Conservation (phyloP, 1,140 invertebrate species). For the Drosophila trapezifrons region DNA sequence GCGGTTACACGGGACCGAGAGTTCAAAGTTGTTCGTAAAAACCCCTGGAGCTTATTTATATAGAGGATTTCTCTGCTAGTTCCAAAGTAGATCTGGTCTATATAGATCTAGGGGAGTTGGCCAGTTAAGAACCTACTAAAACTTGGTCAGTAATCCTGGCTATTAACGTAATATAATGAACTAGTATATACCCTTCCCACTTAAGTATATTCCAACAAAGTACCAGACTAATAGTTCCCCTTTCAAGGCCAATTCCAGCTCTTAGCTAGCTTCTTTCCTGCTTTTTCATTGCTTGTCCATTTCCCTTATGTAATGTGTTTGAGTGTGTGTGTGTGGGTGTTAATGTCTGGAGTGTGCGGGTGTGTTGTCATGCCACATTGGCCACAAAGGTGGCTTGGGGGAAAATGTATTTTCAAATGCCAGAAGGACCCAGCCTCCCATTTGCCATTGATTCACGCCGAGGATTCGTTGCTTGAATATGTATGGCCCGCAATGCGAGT, state of each 20-base stretch:
- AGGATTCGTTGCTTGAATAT: constrained; percentile 56
- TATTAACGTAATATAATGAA: too few species aligned
- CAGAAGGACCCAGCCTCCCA: constrained; percentile 22
- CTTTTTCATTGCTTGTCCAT: constrained; percentile 66
- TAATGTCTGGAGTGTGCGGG: constrained; percentile 25
- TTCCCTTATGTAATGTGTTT: constrained; percentile 47
- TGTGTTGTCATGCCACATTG: constrained; percentile 37
- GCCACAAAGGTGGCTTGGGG: constrained; percentile 38
- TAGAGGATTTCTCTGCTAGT: too few species aligned
- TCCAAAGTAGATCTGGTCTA: not conserved
- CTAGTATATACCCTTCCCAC: not conserved
- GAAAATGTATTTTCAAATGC: constrained; percentile 57
- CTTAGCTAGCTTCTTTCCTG: not conserved
- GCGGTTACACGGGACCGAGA: constrained; percentile 11
- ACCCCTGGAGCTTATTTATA: constrained; percentile 6
- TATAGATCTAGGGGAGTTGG: constrained; percentile 4
- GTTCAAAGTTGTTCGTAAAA: constrained; percentile 28
- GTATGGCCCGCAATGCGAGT: constrained; percentile 39
- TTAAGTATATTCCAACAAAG: too few species aligned
- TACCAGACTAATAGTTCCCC: not conserved
- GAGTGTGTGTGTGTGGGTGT: constrained; percentile 26
- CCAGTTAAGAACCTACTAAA: not conserved
- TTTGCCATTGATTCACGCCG: constrained; percentile 69
- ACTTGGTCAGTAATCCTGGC: not conserved
- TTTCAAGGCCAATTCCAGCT: constrained; percentile 16